Conservation (phyloP, 2,113 vertebrate species). For the Sialia sialis region DNA sequence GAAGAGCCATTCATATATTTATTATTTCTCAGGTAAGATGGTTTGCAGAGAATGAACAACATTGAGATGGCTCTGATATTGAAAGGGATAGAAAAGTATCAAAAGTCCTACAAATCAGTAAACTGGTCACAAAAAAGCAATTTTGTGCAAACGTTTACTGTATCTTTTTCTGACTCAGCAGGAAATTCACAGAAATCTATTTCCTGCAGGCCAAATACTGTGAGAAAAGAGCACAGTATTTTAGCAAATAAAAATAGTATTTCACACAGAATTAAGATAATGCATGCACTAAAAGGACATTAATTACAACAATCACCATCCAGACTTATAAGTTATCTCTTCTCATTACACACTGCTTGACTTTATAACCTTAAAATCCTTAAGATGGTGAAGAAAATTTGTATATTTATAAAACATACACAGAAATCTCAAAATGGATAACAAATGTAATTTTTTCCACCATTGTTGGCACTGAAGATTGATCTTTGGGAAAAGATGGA, state of each 20-base stretch:
- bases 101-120: not conserved
- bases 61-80: not conserved
- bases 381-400: not conserved
- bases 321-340: not conserved
- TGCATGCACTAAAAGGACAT: not conserved
- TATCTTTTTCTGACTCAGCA: not conserved
- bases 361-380: not conserved
- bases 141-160: not conserved
- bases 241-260: not conserved
- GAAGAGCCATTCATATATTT: not conserved
- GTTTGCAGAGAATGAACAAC: not conserved
- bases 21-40: not conserved
- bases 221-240: not conserved
- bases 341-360: not conserved
- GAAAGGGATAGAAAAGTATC: not conserved
- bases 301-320: not conserved
- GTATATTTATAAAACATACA: not conserved
- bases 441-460: not conserved
- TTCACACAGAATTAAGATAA: not conserved
- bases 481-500: not conserved
- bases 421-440: not conserved
- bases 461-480: not conserved
- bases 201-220: not conserved
- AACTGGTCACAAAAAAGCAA: not conserved
- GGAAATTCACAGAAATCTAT: not conserved